Base-by-base conservation (phyloP, 2,113 vertebrate genomes). In the Lagopus leucura region DNA sequence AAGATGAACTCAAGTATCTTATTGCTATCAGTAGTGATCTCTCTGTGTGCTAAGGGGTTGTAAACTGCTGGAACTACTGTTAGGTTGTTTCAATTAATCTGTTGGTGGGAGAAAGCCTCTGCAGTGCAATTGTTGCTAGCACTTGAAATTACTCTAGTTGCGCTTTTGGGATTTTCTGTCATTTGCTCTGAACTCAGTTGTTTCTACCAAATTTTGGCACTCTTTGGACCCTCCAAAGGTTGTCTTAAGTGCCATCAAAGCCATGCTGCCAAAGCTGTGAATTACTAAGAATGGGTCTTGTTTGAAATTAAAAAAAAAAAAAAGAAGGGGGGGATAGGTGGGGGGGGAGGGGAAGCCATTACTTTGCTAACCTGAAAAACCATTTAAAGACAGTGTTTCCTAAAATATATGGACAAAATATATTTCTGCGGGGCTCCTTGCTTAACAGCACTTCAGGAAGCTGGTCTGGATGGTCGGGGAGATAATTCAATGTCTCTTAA, bases 1-100 rank as follows among this genome's bases (percentile, higher is more conserved):
- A 92, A 96, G 55, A 57, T 85, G 82, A 92, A 79, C 63, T 74
- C 57, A 14, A 36, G 48, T 91, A 82, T 89, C 93, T 80, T 89
- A 52, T 83, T 75, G n/a, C 86, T 76, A 34, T 40, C 67, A 57
- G 47, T 76, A 60, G 43, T 64, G 64, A 64, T 24, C 43, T 58
- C 52, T 48, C 67, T 57, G 5, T 88, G 43, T 34, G 58, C 48
- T 90, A 71, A 65, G 34, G 17, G 20, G n/a, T 63, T 73, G 93
- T 21, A 45, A 94, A 9, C 57, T 16, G 80, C 64, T 28, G 90
- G 76, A 88, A 78, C 69, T 77, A 81, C 17, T 64, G 13, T 64
- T 69, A 20, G 8, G 15, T 52, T 36, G 15, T 50, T 90, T 87
- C 24, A 27, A 8, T 82, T 52, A 42, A n/a, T 60, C 54, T 38